Conservation (phyloP, 2,113 vertebrate genomes). For the Pedetes capensis region DNA sequence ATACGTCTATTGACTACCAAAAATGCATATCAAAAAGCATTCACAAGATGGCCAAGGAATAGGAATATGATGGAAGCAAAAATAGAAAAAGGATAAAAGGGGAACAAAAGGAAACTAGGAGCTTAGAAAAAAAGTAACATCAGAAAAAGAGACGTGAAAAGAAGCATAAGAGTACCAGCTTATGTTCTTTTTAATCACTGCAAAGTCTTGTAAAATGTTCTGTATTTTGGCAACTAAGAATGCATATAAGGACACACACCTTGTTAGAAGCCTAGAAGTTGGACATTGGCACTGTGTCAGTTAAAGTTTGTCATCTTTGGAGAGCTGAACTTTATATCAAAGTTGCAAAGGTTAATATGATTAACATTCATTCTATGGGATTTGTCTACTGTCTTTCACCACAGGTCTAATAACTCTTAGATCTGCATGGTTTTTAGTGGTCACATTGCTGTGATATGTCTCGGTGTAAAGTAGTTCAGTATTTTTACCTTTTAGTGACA, state of each 20-base stretch:
- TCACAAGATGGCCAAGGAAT: neutral
- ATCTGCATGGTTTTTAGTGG: neutral
- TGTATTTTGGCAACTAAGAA: neutral
- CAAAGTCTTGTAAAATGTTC: neutral
- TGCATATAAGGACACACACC: neutral
- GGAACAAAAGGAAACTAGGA: neutral
- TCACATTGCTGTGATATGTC: neutral
- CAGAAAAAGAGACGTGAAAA: neutral
- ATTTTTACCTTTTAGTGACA: neutral
- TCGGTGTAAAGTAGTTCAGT: neutral
- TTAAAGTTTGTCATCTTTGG: neutral
- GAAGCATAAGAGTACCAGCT: neutral
- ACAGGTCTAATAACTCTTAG: neutral
- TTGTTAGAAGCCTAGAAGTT: neutral
- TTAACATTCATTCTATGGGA: neutral
- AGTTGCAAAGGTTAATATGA: neutral
- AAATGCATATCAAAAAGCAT: neutral
- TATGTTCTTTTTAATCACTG: neutral
- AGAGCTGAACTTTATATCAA: neutral
- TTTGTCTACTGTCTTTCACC: neutral
- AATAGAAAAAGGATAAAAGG: neutral
- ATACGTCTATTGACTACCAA: neutral
- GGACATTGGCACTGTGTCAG: neutral
- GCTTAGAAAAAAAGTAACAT: neutral
- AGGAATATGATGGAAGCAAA: neutral